phyloP scores from a whole-genome alignment of 2,797 vertebrate genomes.

The Cirrhinus molitorella region DNA sequence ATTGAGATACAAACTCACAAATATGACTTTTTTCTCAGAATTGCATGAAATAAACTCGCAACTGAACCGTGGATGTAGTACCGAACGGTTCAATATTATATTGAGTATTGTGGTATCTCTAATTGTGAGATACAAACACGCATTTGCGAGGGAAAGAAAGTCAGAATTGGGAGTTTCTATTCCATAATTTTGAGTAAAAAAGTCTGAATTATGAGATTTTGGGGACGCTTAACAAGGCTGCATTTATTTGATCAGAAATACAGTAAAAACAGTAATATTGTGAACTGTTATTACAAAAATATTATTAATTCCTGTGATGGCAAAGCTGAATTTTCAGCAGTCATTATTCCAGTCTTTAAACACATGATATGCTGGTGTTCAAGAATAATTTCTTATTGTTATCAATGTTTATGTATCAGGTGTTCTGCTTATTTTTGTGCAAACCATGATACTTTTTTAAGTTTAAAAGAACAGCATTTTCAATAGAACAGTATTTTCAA shows the following conservation, averaged over 20 bases:
- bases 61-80: too few relatives aligned
- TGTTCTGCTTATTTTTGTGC: neutral
- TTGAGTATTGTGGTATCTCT: too few relatives aligned
- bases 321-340: slow-evolving; percentile 6
- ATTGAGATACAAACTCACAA: too few relatives aligned
- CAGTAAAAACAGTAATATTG: neutral
- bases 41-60: too few relatives aligned
- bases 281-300: neutral
- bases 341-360: neutral
- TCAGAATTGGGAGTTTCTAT: too few relatives aligned
- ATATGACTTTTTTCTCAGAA: too few relatives aligned
- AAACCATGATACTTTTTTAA: neutral
- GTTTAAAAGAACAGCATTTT: neutral
- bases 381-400: neutral
- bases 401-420: neutral
- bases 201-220: neutral
- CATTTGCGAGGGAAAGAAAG: too few relatives aligned
- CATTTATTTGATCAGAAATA: slow-evolving; percentile 10
- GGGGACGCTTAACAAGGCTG: neutral
- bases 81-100: too few relatives aligned
- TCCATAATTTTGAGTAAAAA: too few relatives aligned
- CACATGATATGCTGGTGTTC: neutral
- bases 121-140: too few relatives aligned
- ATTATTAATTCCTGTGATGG: neutral
- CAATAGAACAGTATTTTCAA: neutral